Conservation (phyloP, 2,113 vertebrate species). For the Osmerus eperlanus region DNA sequence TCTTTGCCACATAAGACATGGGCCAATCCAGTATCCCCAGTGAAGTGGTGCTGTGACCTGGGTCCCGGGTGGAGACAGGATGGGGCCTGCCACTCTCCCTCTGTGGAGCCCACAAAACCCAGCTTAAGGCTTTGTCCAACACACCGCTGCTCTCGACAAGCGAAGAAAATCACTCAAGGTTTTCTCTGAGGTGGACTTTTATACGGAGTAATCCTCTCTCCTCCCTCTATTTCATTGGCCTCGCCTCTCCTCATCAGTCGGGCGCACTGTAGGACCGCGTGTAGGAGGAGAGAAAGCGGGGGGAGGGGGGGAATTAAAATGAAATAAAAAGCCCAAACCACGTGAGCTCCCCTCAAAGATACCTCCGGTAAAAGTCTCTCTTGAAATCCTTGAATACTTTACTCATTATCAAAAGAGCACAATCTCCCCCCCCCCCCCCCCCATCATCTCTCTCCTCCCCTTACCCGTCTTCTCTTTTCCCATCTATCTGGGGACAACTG, state of each 20-base stretch:
- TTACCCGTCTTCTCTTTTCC: too few relatives aligned
- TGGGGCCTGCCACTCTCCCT: slow-evolving; percentile 34
- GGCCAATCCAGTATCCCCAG: neutral
- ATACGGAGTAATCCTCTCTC: neutral
- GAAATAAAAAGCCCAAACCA: slow-evolving; percentile 2
- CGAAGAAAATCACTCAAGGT: neutral
- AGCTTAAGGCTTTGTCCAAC: slow-evolving; percentile 14
- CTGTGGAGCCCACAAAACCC: slow-evolving; percentile 21
- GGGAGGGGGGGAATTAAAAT: neutral
- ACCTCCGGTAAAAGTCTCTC: too few relatives aligned
- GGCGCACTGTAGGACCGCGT: slow-evolving; percentile 32
- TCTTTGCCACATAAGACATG: too few relatives aligned
- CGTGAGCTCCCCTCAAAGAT: slow-evolving; percentile 16
- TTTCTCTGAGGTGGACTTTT: neutral
- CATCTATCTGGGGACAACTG: neutral
- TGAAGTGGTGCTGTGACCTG: neutral
- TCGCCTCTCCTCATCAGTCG: slow-evolving; percentile 13
- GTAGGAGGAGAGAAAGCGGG: slow-evolving; percentile 17
- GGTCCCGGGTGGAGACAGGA: slow-evolving; percentile 1
- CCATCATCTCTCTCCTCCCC: too few relatives aligned
- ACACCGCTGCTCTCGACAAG: neutral
- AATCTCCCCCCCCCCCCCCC: too few relatives aligned
- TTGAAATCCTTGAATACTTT: too few relatives aligned
- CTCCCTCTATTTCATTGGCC: neutral
- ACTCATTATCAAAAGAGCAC: neutral